A percentile compares a stretch with the other conserved stretches of the same genome.
phyloP scores from a whole-genome alignment of 2,888 invertebrate species.

The Brachycybe producta region DNA sequence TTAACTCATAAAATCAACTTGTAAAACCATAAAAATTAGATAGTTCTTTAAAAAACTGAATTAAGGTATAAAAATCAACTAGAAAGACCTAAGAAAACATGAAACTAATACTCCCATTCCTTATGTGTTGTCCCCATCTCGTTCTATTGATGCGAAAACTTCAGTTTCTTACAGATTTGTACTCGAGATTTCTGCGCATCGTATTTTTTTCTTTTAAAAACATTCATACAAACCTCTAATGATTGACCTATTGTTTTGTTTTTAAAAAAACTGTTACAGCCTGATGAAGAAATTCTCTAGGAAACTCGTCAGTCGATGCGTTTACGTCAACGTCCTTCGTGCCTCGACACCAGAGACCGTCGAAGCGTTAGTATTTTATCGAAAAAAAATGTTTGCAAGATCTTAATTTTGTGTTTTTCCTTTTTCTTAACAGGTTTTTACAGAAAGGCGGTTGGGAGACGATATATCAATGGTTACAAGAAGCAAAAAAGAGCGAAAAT shows the following conservation, averaged over 20 bases:
- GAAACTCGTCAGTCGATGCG: slow-evolving; percentile 88
- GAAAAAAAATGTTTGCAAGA: background rate
- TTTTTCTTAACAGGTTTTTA: slow-evolving; percentile 52
- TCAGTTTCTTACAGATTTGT: no score
- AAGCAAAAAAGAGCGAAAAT: slow-evolving; percentile 69
- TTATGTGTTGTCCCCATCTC: no score
- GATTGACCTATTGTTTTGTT: background rate
- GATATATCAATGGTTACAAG: slow-evolving; percentile 78
- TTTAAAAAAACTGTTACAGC: slow-evolving; percentile 44
- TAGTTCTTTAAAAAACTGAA: no score
- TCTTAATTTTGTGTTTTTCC: slow-evolving; percentile 11
- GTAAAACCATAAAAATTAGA: no score
- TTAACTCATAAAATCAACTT: no score
- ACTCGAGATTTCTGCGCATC: no score
- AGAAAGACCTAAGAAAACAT: no score
- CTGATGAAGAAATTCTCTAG: slow-evolving; percentile 92
- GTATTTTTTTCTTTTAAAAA: background rate
- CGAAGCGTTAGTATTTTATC: slow-evolving; percentile 46
- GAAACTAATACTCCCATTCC: no score
- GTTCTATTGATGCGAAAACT: no score
- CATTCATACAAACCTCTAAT: background rate
- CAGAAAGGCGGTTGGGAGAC: slow-evolving; percentile 82
- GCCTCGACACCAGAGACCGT: slow-evolving; percentile 69
- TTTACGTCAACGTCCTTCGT: slow-evolving; percentile 83
- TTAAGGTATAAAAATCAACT: no score